A percentile compares a stretch with the other conserved stretches of the same genome.
phyloP scores from a whole-genome alignment of 2,113 vertebrate genomes.

The Platysteira castanea region DNA sequence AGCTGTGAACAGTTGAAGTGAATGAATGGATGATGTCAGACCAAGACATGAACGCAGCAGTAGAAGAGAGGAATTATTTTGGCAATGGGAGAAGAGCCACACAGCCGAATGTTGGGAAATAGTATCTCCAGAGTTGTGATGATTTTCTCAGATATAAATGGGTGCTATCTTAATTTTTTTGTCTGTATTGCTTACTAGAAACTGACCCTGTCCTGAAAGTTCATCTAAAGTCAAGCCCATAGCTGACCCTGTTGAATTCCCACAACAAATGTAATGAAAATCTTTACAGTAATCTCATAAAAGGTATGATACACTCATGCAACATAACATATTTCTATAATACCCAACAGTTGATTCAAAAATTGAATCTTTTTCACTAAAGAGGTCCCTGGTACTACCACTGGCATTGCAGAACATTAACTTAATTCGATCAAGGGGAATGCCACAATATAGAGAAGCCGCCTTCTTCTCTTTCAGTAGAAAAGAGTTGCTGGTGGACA shows the following conservation, averaged over 20 bases:
- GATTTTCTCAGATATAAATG: background rate
- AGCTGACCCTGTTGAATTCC: background rate
- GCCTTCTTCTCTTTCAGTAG: background rate
- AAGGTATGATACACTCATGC: background rate
- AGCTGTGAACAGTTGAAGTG: background rate
- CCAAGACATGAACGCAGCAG: background rate
- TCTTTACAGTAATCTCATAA: background rate
- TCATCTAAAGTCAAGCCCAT: background rate
- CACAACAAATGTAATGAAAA: background rate
- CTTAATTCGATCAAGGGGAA: background rate
- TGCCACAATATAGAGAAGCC: background rate
- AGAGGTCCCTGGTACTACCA: background rate
- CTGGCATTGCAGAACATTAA: background rate
- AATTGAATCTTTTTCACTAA: background rate
- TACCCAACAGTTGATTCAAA: background rate
- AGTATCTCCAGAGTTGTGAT: background rate
- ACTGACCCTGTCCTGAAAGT: accelerated
- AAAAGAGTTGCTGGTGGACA: background rate
- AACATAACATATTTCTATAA: background rate
- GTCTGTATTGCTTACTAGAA: background rate
- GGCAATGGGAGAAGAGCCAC: background rate
- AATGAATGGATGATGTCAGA: background rate
- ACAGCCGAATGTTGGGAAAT: background rate
- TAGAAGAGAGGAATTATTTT: background rate
- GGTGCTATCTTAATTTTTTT: background rate